Percentiles rank a stretch among this genome's conserved stretches.
Evolutionary conservation across 2,797 vertebrate genomes (phyloP).

Genomic region (Malurus splendens): DNA sequence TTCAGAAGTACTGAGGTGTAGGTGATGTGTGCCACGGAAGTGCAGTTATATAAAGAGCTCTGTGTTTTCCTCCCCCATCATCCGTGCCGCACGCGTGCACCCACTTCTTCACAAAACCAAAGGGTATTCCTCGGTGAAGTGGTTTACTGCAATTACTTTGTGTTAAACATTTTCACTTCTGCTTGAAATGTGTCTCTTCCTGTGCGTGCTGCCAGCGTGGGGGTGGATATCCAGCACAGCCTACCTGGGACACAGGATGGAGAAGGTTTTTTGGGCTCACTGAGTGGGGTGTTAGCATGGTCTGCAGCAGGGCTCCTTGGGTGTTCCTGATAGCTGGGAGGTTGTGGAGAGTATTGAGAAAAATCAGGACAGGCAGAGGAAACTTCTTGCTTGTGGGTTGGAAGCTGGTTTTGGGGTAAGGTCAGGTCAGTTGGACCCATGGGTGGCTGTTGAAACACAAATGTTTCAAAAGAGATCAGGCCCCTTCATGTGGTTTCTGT

Average conservation of each 20-base stretch:
- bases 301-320: accelerated
- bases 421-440: neutral
- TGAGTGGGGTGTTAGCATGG: neutral
- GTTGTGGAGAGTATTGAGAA: accelerated
- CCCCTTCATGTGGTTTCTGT: conserved; percentile 10
- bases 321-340: accelerated
- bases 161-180: conserved; percentile 46
- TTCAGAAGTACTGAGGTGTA: neutral
- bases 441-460: conserved; percentile 10
- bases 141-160: conserved; percentile 49
- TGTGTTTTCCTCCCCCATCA: neutral
- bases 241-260: accelerated
- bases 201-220: neutral
- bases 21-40: neutral
- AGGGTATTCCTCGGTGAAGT: conserved; percentile 48
- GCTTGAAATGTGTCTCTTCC: conserved; percentile 4
- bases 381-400: neutral
- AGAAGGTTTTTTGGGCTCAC: neutral
- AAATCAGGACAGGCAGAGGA: neutral
- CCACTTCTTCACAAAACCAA: conserved; percentile 5
- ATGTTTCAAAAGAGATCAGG: neutral
- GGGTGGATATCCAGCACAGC: neutral
- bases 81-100: neutral
- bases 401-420: neutral
- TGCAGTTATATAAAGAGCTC: neutral